Conservation (phyloP, 2,888 invertebrate species). For the Acanthosepion pharaonis region DNA sequence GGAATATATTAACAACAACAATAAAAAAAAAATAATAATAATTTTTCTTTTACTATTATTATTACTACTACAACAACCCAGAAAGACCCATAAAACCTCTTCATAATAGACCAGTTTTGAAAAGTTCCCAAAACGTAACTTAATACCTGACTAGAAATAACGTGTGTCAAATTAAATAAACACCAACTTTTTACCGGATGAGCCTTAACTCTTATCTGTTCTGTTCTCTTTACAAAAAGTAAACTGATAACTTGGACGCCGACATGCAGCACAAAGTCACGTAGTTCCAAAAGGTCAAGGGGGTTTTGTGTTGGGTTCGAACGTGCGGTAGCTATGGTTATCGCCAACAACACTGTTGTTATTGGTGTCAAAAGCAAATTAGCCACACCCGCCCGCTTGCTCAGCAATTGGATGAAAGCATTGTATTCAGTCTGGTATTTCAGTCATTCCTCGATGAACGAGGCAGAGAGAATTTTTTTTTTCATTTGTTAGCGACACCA, state of each 20-base stretch:
- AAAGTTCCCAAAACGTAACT: no score
- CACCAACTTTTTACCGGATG: background rate
- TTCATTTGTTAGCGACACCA: background rate
- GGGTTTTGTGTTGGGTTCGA: background rate
- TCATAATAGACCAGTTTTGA: no score
- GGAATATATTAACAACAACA: no score
- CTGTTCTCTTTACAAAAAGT: background rate
- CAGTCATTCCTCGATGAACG: background rate
- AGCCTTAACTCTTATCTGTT: background rate
- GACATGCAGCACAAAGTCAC: background rate
- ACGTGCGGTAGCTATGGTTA: slow-evolving; percentile 15
- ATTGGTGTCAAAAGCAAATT: background rate
- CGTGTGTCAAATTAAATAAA: no score
- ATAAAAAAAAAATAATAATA: no score
- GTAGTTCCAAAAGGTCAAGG: background rate
- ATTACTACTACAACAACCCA: no score
- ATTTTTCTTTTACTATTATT: no score
- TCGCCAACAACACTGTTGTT: background rate
- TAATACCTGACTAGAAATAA: no score
- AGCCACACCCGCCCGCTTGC: background rate
- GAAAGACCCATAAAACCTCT: no score
- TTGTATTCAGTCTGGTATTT: background rate
- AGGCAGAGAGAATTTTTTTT: background rate
- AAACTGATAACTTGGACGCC: background rate
- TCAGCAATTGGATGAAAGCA: background rate